These are phyloP conservation scores for Trichacis sp. DNA, from an alignment of 2,888 invertebrate species.

Conservation along the genomic window DNA sequence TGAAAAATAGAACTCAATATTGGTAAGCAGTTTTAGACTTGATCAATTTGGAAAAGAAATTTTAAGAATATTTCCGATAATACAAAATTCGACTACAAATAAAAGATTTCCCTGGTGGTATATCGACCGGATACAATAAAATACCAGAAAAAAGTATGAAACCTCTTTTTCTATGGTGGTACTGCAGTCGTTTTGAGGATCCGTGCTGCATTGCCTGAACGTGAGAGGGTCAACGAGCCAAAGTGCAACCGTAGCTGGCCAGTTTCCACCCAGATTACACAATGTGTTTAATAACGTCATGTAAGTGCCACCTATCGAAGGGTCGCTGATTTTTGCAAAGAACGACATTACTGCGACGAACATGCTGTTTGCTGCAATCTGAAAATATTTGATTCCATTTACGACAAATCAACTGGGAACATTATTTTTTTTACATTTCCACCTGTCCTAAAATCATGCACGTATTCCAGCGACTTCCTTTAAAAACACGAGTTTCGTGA, in stretches of 20 bases:
- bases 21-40: too few species aligned
- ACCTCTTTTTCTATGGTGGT: conserved; percentile 76
- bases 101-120: background rate
- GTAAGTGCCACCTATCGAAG: conserved; percentile 96
- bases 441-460: background rate
- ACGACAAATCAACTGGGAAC: too few species aligned
- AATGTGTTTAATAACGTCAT: conserved; percentile 98
- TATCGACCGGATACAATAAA: too few species aligned
- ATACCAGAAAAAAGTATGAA: too few species aligned
- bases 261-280: conserved; percentile 96
- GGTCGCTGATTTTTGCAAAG: conserved; percentile 96
- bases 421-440: background rate
- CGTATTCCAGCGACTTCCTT: background rate
- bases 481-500: too few species aligned
- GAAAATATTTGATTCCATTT: too few species aligned
- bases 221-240: conserved; percentile 93
- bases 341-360: conserved; percentile 98
- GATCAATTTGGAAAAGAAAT: too few species aligned
- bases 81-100: background rate
- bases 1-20: too few species aligned
- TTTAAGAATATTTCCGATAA: background rate
- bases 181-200: conserved; percentile 74
- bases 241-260: conserved; percentile 92
- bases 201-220: conserved; percentile 78
- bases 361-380: conserved; percentile 95